Base-by-base conservation (phyloP, 2,113 vertebrate species). In the Aplodontia rufa region DNA sequence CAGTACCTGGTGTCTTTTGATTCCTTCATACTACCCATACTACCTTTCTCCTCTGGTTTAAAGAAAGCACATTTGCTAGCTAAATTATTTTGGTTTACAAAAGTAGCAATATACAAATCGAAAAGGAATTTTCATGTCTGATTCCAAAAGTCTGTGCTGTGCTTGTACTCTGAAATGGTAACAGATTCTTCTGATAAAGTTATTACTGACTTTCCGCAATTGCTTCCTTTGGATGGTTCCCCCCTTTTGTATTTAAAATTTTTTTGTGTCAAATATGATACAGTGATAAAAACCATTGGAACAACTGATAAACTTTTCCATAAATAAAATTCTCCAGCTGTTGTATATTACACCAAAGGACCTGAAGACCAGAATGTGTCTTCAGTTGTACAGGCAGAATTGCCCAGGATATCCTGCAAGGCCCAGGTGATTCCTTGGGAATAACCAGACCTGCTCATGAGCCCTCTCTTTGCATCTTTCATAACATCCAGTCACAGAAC, bases 251-350 rank as follows among this genome's bases (percentile, higher is more conserved):
- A 78, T 82, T 68, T 82, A 68, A 53, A 76, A 22, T 45, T 75
- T 93, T 87, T 87, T 92, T 45, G 88, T 93, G 86, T 89, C 87
- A 82, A 68, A 78, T 66, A 11, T 64, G 64, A 24, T n/a, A 69
- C 45, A 75, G 8, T 66, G 64, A 85, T 60, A 68, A 76, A 64
- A 83, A 87, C 51, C 35, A 37, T 8, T 76, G 37, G 60, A 68
- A 7, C 62, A 84, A 92, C 26, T 47, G 74, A 42, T 68, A 12
- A 53, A 49, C 26, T 92, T 68, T 51, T 80, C 66, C 58, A 10
- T 80, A 76, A 66, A 53, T 85, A 42, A 93, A 75, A 62, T 87
- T 83, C 58, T 69, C 69, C 79, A 71, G 4, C 10, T n/a, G 91
- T 86, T 68, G 28, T 53, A 1, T 16, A 26, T 74, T 58, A 68